phyloP scores from a whole-genome alignment of 2,888 invertebrate species.

The Osmoderma eremita region DNA sequence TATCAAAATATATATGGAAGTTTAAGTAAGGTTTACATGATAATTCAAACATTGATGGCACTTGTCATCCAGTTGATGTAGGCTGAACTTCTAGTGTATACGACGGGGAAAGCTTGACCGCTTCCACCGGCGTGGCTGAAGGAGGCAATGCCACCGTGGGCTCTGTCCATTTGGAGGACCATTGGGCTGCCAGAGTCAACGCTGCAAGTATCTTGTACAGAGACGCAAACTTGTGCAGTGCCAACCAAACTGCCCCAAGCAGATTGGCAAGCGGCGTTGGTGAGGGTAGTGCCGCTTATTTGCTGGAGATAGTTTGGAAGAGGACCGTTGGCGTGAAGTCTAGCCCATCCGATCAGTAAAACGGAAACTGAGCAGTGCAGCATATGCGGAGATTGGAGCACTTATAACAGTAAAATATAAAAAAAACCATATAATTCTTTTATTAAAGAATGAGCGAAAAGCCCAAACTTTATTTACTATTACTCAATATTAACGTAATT shows the following conservation, averaged over 20 bases:
- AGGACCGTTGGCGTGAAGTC: slow-evolving; percentile 65
- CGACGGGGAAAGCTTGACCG: slow-evolving; percentile 67
- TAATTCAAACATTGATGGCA: slow-evolving; percentile 18
- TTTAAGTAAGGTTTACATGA: background rate
- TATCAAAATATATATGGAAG: too few relatives aligned
- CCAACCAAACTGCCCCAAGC: slow-evolving; percentile 61
- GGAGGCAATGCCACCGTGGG: slow-evolving; percentile 66
- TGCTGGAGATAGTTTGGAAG: slow-evolving; percentile 68
- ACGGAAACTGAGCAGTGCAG: slow-evolving; percentile 31
- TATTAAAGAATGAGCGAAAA: too few relatives aligned
- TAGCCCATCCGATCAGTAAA: slow-evolving; percentile 46
- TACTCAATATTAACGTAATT: too few relatives aligned
- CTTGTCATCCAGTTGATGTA: slow-evolving; percentile 64
- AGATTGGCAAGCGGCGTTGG: slow-evolving; percentile 65
- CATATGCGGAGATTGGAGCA: too few relatives aligned
- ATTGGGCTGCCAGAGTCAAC: slow-evolving; percentile 69
- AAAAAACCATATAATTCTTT: too few relatives aligned
- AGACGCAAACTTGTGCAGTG: slow-evolving; percentile 68
- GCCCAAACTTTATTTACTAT: too few relatives aligned
- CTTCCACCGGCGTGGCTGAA: slow-evolving; percentile 66
- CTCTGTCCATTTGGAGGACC: slow-evolving; percentile 56
- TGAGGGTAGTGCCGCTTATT: slow-evolving; percentile 65
- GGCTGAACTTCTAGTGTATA: slow-evolving; percentile 65
- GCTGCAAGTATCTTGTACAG: slow-evolving; percentile 70
- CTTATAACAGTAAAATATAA: too few relatives aligned